Evolutionary conservation across 2,888 invertebrate genomes (phyloP), one percentile per base, ranked within the genome.

Genomic region (Escarpia spicata): DNA sequence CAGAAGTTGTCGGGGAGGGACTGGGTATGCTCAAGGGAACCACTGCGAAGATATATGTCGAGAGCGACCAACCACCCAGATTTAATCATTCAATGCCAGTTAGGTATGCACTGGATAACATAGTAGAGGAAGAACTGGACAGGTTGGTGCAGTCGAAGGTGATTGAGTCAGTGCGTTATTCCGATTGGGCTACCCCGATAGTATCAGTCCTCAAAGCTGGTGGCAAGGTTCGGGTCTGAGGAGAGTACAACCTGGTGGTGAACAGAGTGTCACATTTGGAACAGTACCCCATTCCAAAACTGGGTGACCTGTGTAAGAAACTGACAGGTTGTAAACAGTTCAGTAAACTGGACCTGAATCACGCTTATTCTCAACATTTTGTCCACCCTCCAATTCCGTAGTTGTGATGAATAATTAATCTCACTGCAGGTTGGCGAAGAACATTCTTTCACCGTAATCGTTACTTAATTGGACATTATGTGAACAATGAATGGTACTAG

Each of bases 311-410:
- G 12, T 52, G 52, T 15, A 26, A 75, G 26, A 75, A 75, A n/a
- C 26, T 26, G 3, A 75, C 94, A 89, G 94, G 93, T 6, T 94
- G 93, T 9, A 91, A 92, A 58, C 92, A 4, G 58, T 95, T 89
- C 75, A 94, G 43, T n/a, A 94, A 93, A 43, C 44, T 95, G 12
- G 95, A 95, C 91, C 75, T 95, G 31, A 93, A 92, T 26, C 93
- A 94, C 90, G 95, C 95, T 3, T 95, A 95, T 91, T 89, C 3
- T 2, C 92, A 92, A 43, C n/a, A 91, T 91, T 26, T 43, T 89
- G 89, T 52, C 9, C 15, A 52, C 10, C 10, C 52, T 52, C 52
- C 52, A 52, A 52, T 52, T 52, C 52, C 52, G 52, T 12, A 52
- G 52, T 52, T 52, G 52, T 52, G 9, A 52, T 9, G 52, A 12